Base-by-base conservation (phyloP, 2,888 invertebrate genomes). In the Brachyopa scutellaris region DNA sequence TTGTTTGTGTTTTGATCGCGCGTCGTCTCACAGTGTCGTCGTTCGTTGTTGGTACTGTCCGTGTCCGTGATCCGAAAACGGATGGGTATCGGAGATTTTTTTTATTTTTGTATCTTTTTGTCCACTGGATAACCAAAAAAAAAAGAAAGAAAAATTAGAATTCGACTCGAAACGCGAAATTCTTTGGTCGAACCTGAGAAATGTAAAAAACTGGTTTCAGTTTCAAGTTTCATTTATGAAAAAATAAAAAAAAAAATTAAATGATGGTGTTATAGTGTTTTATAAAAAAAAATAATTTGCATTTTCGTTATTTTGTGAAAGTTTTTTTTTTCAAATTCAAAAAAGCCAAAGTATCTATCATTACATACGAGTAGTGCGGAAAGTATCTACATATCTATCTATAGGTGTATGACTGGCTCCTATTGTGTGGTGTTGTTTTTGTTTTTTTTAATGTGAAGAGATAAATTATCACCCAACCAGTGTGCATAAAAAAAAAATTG, bases 131-230 rank as follows among this genome's bases (percentile, higher is more conserved):
- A 51, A 5, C 6, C 26, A 6, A 26, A 26, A 26, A 5, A 26
- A 26, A 26, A 26, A 26, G 26, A 26, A 26, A 5, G 6, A 26
- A 26, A 26, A n/a, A n/a, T n/a, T n/a, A n/a, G n/a, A 59, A 31
- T 40, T 76, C 31, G 9, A 55, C 47, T 49, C 21, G 15, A 40
- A 51, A 59, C 51, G 66, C 59, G 67, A 74, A 80, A 55, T 67
- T 73, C 11, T 62, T 62, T 79, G 13, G 23, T 23, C 17, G 31
- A 36, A 38, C 13, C 38, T 11, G 23, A 45, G 45, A 64, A 51
- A 53, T 42, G 62, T 51, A 69, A 64, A 57, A 69, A 80, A 80
- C 69, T 64, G 59, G 80, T 82, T 76, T 64, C 59, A 70, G 76
- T 66, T 82, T 64, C 59, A 67, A 45, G 57, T 73, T 79, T 67